Percentiles rank a stretch among this genome's conserved stretches.
phyloP scores from a whole-genome alignment of 2,888 invertebrate genomes.

The Leptinotarsa tumamoca region DNA sequence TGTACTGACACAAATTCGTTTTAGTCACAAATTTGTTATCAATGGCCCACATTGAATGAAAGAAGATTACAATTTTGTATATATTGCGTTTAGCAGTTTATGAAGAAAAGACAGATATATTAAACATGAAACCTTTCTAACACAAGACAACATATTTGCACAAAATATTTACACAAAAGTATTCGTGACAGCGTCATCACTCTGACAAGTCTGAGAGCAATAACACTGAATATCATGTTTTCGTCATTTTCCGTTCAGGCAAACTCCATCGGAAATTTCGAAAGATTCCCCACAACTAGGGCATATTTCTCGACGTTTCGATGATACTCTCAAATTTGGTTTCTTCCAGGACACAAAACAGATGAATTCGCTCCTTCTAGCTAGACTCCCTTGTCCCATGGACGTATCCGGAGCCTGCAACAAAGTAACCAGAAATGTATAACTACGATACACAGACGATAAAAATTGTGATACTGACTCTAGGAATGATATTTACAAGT shows the following conservation, averaged over 20 bases:
- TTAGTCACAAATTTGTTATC: too few relatives aligned
- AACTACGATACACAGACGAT: too few relatives aligned
- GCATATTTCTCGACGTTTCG: constrained; percentile 55
- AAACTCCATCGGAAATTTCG: constrained; percentile 48
- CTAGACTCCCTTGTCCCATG: constrained; percentile 46
- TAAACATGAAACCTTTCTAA: too few relatives aligned
- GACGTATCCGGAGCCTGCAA: constrained; percentile 49
- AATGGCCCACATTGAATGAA: too few relatives aligned
- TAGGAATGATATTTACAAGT: too few relatives aligned
- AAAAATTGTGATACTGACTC: too few relatives aligned
- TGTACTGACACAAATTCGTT: too few relatives aligned
- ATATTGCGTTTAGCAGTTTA: too few relatives aligned
- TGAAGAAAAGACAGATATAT: too few relatives aligned
- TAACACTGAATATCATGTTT: constrained; percentile 39
- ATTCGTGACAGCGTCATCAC: constrained; percentile 43
- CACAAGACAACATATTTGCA: too few relatives aligned
- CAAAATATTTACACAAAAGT: constrained; percentile 39
- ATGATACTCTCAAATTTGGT: constrained; percentile 34
- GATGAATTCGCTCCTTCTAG: constrained; percentile 54
- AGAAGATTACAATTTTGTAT: too few relatives aligned
- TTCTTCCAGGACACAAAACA: constrained; percentile 61
- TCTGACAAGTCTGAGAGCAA: constrained; percentile 42
- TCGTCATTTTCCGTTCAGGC: constrained; percentile 42
- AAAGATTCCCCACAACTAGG: constrained; percentile 58
- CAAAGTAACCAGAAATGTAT: neutral